A percentile compares a stretch with the other conserved stretches of the same genome.
Evolutionary conservation across 1,140 invertebrate species (phyloP).

Genomic region (Leptonema lineaticorne): DNA sequence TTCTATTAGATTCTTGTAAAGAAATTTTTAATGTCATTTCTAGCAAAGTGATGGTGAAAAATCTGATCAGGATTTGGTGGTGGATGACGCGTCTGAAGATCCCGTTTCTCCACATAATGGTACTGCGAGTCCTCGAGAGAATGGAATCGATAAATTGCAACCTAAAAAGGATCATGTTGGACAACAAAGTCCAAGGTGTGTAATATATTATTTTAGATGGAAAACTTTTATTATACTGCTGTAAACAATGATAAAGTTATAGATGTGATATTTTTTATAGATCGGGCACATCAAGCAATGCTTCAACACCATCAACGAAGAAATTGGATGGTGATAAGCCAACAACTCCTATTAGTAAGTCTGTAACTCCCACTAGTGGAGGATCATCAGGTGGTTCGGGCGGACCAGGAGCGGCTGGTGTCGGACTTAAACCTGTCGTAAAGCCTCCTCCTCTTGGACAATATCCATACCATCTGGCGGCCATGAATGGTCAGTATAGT

Average conservation of each 20-base stretch:
- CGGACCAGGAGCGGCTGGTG: slow-evolving; percentile 50
- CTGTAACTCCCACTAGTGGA: slow-evolving; percentile 80
- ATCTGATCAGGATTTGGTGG: slow-evolving; percentile 86
- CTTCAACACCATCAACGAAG: slow-evolving; percentile 75
- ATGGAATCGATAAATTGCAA: slow-evolving; percentile 62
- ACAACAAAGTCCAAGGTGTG: slow-evolving; percentile 54
- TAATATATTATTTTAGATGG: not conserved
- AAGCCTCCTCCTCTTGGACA: slow-evolving; percentile 62
- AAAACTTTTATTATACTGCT: not conserved
- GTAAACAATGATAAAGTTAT: no score
- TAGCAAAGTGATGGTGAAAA: slow-evolving; percentile 44
- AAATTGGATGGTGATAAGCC: slow-evolving; percentile 79
- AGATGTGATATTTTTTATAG: slow-evolving; percentile 47
- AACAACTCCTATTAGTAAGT: slow-evolving; percentile 85
- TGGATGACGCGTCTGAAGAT: slow-evolving; percentile 86
- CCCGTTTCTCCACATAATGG: slow-evolving; percentile 74
- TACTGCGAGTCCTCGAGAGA: slow-evolving; percentile 78
- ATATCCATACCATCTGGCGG: slow-evolving; percentile 62
- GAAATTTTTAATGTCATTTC: slow-evolving; percentile 21
- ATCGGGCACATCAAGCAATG: slow-evolving; percentile 78
- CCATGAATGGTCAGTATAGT: slow-evolving; percentile 45
- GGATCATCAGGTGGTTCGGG: slow-evolving; percentile 53
- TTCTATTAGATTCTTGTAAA: slow-evolving; percentile 17
- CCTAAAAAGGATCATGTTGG: slow-evolving; percentile 56
- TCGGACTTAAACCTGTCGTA: slow-evolving; percentile 60